phyloP scores from a whole-genome alignment of 2,797 vertebrate genomes.

The Alfaro cultratus region DNA sequence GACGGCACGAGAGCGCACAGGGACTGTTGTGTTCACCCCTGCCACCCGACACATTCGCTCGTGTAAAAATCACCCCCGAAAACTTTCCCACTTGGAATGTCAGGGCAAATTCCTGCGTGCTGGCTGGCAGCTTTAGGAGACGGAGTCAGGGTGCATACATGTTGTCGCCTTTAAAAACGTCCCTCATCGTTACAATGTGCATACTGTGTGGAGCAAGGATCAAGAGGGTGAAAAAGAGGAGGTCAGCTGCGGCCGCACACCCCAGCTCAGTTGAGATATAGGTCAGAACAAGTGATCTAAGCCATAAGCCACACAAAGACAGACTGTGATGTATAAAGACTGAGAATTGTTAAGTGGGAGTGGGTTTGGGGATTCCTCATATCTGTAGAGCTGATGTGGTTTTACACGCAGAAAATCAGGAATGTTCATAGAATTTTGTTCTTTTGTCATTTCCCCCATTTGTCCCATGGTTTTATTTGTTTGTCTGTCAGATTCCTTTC shows the following conservation, averaged over 20 bases:
- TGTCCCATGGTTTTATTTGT: conserved; percentile 31
- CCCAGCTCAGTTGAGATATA: conserved; percentile 51
- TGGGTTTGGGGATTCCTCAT: conserved; percentile 41
- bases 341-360: conserved; percentile 52
- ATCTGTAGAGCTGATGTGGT: conserved; percentile 48
- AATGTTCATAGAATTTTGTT: conserved; percentile 59
- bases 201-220: conserved; percentile 59
- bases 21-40: conserved; percentile 71
- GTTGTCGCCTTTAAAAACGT: conserved; percentile 51
- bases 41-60: conserved; percentile 42
- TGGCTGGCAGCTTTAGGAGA: conserved; percentile 34
- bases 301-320: conserved; percentile 60
- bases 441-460: conserved; percentile 35
- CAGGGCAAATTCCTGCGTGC: conserved; percentile 55
- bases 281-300: conserved; percentile 52
- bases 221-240: conserved; percentile 58
- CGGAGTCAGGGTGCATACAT: conserved; percentile 53
- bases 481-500: conserved; percentile 16
- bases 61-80: conserved; percentile 45
- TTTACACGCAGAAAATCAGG: conserved; percentile 53
- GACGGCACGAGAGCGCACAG: conserved; percentile 60
- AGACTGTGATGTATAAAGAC: conserved; percentile 66
- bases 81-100: conserved; percentile 55
- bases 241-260: conserved; percentile 61
- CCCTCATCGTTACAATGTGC: conserved; percentile 60